phyloP scores from a whole-genome alignment of 2,888 invertebrate species.

The Diarsia mendica region DNA sequence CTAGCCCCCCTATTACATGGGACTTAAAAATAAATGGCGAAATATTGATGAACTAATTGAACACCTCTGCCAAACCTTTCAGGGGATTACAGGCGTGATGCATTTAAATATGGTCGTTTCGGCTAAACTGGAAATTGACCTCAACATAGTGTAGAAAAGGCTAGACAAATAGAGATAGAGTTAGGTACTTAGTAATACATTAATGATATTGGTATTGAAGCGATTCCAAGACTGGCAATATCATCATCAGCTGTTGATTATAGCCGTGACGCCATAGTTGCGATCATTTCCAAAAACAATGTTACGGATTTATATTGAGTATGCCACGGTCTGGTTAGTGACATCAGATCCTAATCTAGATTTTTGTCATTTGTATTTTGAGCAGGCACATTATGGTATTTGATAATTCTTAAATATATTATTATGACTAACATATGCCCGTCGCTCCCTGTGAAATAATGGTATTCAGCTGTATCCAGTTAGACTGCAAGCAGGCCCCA shows the following conservation, averaged over 20 bases:
- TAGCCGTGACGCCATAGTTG: slow-evolving; percentile 39
- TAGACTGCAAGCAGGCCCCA: not conserved
- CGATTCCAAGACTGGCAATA: slow-evolving; percentile 31
- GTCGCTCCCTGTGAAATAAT: not conserved
- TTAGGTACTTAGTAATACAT: not conserved
- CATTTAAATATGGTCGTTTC: not conserved
- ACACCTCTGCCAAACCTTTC: too few relatives aligned
- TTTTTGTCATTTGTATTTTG: slow-evolving; percentile 31
- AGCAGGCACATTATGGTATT: slow-evolving; percentile 1
- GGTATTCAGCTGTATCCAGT: not conserved
- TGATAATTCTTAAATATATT: slow-evolving; percentile 6
- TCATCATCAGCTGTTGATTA: slow-evolving; percentile 27
- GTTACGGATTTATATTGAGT: slow-evolving; percentile 16
- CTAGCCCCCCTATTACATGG: too few relatives aligned
- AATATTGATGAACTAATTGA: too few relatives aligned
- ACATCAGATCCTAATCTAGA: slow-evolving; percentile 36
- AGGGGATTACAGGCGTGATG: too few relatives aligned
- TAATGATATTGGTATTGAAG: slow-evolving; percentile 23
- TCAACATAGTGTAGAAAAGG: not conserved
- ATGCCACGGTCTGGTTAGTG: slow-evolving; percentile 20
- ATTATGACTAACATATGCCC: not conserved
- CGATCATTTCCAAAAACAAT: slow-evolving; percentile 42
- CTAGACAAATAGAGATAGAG: not conserved
- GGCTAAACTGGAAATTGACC: not conserved
- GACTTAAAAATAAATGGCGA: too few relatives aligned